Conservation (phyloP, 37 sponge, comb jelly and placozoan genomes). For the Crambe crambe region DNA sequence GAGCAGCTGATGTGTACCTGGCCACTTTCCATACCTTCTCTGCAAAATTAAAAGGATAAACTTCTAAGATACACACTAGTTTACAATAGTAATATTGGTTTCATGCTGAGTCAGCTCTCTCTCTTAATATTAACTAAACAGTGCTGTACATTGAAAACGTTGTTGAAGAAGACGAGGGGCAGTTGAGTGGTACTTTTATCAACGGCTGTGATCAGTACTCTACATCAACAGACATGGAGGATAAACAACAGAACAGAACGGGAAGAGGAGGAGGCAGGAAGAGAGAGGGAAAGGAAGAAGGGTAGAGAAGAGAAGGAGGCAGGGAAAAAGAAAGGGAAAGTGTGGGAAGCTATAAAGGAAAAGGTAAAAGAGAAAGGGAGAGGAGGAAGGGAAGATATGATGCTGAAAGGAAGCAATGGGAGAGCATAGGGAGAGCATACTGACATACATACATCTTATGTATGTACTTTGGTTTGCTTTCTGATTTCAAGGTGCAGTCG, state of each 20-base stretch:
- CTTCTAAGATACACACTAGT: too few species aligned
- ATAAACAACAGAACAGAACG: too few species aligned
- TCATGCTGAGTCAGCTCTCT: too few species aligned
- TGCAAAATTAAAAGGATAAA: too few species aligned
- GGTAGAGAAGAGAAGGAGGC: neutral
- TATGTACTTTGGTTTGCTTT: constrained; percentile 41
- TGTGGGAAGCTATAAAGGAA: too few species aligned
- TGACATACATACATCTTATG: neutral
- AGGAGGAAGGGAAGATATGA: neutral
- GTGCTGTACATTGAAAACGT: constrained; percentile 50
- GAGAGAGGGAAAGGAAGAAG: neutral
- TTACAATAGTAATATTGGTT: too few species aligned
- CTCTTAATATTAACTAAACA: neutral
- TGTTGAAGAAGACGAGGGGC: constrained; percentile 62
- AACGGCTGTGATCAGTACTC: constrained; percentile 51
- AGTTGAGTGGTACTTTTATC: constrained; percentile 27
- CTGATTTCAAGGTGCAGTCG: constrained; percentile 17
- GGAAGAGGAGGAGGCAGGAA: too few species aligned
- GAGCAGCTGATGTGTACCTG: constrained; percentile 67
- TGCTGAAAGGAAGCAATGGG: neutral
- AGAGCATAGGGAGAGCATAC: neutral
- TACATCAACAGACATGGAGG: neutral
- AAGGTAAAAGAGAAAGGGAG: too few species aligned
- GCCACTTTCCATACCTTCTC: constrained; percentile 66
- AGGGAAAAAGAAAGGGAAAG: neutral